Evolutionary conservation across 2,888 invertebrate species (phyloP), one percentile per base, ranked within the genome.

Genomic region (Himalopsyche kuldschensis): DNA sequence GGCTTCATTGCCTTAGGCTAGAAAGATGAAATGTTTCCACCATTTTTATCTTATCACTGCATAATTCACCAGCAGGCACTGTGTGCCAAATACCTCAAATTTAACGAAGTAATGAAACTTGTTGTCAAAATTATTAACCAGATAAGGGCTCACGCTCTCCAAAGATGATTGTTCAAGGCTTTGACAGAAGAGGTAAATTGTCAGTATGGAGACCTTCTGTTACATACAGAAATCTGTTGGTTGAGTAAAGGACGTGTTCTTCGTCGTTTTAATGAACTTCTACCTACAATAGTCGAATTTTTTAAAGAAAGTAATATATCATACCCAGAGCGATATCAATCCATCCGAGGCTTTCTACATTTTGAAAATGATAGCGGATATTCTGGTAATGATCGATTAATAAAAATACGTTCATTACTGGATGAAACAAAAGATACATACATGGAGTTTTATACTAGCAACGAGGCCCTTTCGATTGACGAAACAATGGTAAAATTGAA

Each of bases 1-100:
- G 84, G 83, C 24, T 83, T 87, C 81, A 48, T 86, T 83, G 86
- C 87, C n/a, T 82, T 87, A 24, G 85, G 85, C 76, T 75, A 79
- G 83, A 75, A 75, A 55, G 81, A 86, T 85, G 78, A 85, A 69
- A 47, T 80, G 41, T 85, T 86, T 84, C 85, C 85, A 69, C 41
- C 41, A 11, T 86, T 86, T 82, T 48, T 83, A 11, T 82, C 80
- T 35, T 86, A 79, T 79, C 85, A 87, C 79, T 86, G 85, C 79
- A 84, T 86, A 27, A 84, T 86, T 46, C 85, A 87, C 77, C 84
- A 86, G 75, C 79, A 85, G 82, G 84, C 81, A 31, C 80, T 87
- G 41, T 87, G 86, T 84, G 75, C 84, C 11, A 87, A 78, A 78
- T 78, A 32, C 15, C 41, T 27, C 0, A 81, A 81, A 46, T 75